These are phyloP conservation scores for Zapornia atra DNA, from an alignment of 2,113 vertebrate species.

Conservation along the genomic window DNA sequence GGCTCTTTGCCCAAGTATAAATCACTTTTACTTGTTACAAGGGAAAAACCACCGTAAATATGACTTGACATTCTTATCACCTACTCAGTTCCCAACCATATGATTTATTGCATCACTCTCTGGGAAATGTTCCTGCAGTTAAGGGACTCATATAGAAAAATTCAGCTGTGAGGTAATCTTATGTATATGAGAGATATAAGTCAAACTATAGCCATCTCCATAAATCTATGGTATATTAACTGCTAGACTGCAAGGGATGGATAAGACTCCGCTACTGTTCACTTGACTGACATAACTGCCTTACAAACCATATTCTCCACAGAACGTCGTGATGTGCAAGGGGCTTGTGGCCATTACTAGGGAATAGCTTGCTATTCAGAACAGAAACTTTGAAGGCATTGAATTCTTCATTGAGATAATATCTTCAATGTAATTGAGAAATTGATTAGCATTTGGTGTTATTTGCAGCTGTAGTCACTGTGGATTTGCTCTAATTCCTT, in stretches of 20 bases:
- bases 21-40: slow-evolving; percentile 43
- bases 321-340: not conserved
- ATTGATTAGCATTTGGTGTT: not conserved
- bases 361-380: not conserved
- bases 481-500: not conserved
- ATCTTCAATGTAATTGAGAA: not conserved
- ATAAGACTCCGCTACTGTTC: not conserved
- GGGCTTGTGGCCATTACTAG: not conserved
- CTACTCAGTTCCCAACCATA: not conserved
- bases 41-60: slow-evolving; percentile 33
- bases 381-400: not conserved
- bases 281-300: not conserved
- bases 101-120: slow-evolving; percentile 51
- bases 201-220: not conserved
- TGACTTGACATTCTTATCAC: slow-evolving; percentile 62
- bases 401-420: not conserved
- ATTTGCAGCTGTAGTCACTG: not conserved
- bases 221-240: not conserved
- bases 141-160: not conserved
- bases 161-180: not conserved
- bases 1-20: slow-evolving; percentile 40
- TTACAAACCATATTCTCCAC: not conserved
- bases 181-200: not conserved
- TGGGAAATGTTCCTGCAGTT: slow-evolving; percentile 29
- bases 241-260: not conserved